These are phyloP conservation scores for Stigmatopora nigra DNA, from an alignment of 2,113 vertebrate genomes.

Conservation along the genomic window DNA sequence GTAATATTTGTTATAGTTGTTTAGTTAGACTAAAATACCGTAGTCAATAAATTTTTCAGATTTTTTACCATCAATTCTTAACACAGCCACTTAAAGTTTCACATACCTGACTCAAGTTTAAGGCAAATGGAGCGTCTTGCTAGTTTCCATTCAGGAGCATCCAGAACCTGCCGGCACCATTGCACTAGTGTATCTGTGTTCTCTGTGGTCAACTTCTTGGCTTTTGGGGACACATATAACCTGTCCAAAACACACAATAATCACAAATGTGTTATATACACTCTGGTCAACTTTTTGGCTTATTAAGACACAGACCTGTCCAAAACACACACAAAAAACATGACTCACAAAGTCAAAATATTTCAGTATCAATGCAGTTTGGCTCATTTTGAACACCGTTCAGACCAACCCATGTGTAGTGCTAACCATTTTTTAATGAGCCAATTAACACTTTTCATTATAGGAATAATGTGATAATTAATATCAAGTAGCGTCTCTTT, in stretches of 20 bases:
- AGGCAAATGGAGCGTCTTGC: slow-evolving; percentile 79
- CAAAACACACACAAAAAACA: no score
- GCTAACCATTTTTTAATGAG: background rate
- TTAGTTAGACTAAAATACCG: background rate
- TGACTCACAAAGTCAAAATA: background rate
- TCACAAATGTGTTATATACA: background rate
- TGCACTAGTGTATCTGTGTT: slow-evolving; percentile 71
- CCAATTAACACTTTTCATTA: background rate
- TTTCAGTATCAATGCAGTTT: background rate
- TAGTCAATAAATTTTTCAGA: background rate
- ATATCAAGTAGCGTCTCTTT: no score
- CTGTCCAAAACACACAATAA: slow-evolving; percentile 52
- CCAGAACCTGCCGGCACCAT: slow-evolving; percentile 85
- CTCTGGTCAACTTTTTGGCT: no score
- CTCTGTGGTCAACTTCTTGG: slow-evolving; percentile 46
- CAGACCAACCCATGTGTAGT: background rate
- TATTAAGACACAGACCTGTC: no score
- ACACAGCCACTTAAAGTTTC: background rate
- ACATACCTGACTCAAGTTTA: slow-evolving; percentile 80
- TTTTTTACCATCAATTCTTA: background rate
- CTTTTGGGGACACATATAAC: slow-evolving; percentile 78
- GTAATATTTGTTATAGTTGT: no score
- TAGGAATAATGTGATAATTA: no score
- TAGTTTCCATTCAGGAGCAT: slow-evolving; percentile 79
- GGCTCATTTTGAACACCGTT: background rate